A percentile compares a stretch with the other conserved stretches of the same genome.
These are phyloP conservation scores for Chascanopsetta lugubris DNA, from an alignment of 2,113 vertebrate species.

Conservation along the genomic window DNA sequence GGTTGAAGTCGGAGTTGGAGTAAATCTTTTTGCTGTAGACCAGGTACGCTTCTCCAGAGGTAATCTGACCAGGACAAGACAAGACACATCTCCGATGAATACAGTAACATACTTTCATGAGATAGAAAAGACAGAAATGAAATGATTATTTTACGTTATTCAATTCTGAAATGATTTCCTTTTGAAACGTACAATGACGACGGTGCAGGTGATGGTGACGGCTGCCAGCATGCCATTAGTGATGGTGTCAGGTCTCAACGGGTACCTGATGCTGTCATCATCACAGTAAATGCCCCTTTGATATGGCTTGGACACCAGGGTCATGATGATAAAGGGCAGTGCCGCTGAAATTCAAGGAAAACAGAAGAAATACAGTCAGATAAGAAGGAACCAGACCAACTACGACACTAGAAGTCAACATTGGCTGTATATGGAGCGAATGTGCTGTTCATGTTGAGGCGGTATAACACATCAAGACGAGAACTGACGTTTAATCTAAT, in stretches of 20 bases:
- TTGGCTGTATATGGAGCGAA: slow-evolving; percentile 6
- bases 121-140: not conserved
- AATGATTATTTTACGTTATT: too few species aligned
- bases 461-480: not conserved
- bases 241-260: slow-evolving; percentile 90
- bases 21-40: slow-evolving; percentile 89
- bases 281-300: slow-evolving; percentile 89
- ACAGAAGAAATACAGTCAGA: not conserved
- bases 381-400: not conserved
- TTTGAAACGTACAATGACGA: slow-evolving; percentile 86
- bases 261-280: slow-evolving; percentile 91
- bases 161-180: too few species aligned
- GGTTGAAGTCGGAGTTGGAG: slow-evolving; percentile 91
- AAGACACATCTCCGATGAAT: not conserved
- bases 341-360: slow-evolving; percentile 78
- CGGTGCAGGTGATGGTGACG: slow-evolving; percentile 88
- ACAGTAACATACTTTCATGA: not conserved
- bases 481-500: not conserved
- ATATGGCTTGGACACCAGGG: slow-evolving; percentile 86
- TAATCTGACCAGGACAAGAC: slow-evolving; percentile 79
- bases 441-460: not conserved
- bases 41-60: slow-evolving; percentile 88
- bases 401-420: not conserved
- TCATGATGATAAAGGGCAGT: slow-evolving; percentile 89
- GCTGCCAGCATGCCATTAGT: slow-evolving; percentile 90